Base-by-base conservation (phyloP, 1,140 invertebrate species). In the Drosophila nannoptera region DNA sequence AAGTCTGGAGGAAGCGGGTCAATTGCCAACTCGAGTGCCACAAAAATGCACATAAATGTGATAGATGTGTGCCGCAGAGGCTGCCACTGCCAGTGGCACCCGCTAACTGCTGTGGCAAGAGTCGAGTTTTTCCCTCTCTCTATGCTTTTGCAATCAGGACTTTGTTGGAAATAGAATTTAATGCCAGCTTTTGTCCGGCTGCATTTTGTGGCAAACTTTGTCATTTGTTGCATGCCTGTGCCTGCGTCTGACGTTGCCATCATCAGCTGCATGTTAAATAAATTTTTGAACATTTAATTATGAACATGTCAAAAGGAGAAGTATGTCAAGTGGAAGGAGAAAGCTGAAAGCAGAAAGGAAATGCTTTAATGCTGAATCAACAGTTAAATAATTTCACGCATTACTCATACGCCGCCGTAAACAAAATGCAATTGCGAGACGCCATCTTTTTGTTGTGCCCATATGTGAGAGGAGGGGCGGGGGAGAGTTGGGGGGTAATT, bases 1-100 rank as follows among this genome's bases (percentile, higher is more conserved):
- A 58, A 67, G 73, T 67, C 78, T 59, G 42, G 38, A 14, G 7
- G 14, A 43, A 7, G 45, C 50, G 78, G 80, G 81, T 84, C 81
- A 83, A 83, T 84, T 84, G 80, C 73, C 76, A 80, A 62, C 76
- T 73, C 63, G 80, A 83, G 80, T 84, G 80, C 80, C 80, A 84
- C 80, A 83, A 83, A 83, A 83, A 83, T 84, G 81, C 76, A 84
- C 80, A 83, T 83, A 78, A 83, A 78, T 86, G 81, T 83, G 80
- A 83, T 83, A 83, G 80, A 83, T 83, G 80, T 76, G 50, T 69
- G 56, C 45, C 55, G 60, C 33, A 62, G 64, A 54, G 54, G 62
- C 72, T 59, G 32, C 43, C 56, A 59, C 40, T 45, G 31, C 29
- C 59, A 4, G 12, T 31, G 38, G 56, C 22, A 38, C 33, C 9